These are phyloP conservation scores for Lepilemur septentrionalis DNA, from an alignment of 2,797 vertebrate species.

Conservation along the genomic window DNA sequence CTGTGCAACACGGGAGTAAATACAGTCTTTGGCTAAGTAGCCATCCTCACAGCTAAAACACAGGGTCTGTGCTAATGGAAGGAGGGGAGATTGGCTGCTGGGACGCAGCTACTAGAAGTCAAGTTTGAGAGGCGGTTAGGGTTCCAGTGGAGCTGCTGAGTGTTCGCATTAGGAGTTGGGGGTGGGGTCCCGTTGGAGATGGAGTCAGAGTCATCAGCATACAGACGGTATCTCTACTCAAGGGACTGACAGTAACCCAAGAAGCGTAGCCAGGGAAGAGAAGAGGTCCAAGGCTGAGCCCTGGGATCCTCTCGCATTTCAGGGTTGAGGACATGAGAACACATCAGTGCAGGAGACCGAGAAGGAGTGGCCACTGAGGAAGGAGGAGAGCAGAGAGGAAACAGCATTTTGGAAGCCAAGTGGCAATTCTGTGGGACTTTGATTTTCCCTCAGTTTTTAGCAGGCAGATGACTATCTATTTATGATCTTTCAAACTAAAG, in stretches of 20 bases:
- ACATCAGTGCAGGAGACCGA: background rate
- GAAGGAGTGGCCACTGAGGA: background rate
- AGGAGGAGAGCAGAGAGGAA: background rate
- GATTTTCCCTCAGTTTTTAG: background rate
- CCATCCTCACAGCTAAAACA: background rate
- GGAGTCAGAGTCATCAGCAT: background rate
- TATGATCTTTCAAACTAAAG: background rate
- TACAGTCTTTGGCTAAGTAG: background rate
- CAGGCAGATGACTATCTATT: background rate
- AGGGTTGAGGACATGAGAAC: background rate
- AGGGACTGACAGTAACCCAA: too few relatives aligned
- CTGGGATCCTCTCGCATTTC: background rate
- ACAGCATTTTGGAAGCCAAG: background rate
- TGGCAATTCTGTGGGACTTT: background rate
- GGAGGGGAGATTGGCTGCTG: background rate
- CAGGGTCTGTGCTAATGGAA: background rate
- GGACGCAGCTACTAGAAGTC: background rate
- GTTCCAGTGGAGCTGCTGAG: background rate
- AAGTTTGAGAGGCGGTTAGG: background rate
- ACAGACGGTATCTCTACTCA: background rate
- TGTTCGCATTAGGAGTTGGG: background rate
- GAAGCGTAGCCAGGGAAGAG: background rate
- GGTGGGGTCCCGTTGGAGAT: background rate
- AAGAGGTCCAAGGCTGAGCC: background rate
- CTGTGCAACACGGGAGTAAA: too few relatives aligned